Conservation (phyloP, 37 sponge, comb jelly and placozoan species). For the Bolinopsis microptera region DNA sequence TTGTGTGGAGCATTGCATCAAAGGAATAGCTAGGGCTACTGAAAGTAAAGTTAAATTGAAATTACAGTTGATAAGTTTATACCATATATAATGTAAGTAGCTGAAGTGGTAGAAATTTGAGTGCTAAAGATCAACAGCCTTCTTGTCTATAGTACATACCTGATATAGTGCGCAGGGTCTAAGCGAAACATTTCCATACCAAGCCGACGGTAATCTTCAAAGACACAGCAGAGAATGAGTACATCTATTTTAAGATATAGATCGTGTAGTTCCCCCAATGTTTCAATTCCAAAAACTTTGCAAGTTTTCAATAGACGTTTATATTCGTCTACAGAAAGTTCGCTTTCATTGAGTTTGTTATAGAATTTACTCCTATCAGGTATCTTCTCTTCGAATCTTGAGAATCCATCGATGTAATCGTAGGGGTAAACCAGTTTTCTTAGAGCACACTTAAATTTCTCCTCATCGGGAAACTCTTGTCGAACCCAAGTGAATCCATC, state of each 20-base stretch:
- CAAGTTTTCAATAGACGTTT: neutral
- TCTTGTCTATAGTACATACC: neutral
- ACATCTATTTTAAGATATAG: slow-evolving; percentile 41
- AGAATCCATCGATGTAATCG: slow-evolving; percentile 25
- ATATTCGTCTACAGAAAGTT: slow-evolving; percentile 32
- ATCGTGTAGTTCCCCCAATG: neutral
- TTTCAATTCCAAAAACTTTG: neutral
- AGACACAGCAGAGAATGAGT: neutral
- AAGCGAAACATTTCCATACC: slow-evolving; percentile 29
- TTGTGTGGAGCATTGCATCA: too few species aligned
- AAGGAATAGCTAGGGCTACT: neutral
- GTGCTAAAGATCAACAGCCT: neutral
- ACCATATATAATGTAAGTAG: neutral
- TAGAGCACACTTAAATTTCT: neutral
- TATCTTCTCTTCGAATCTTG: neutral
- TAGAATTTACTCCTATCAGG: neutral
- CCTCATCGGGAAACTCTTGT: neutral
- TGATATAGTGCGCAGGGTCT: slow-evolving; percentile 1
- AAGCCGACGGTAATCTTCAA: neutral
- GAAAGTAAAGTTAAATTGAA: too few species aligned
- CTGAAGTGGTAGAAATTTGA: neutral
- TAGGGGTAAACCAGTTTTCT: slow-evolving; percentile 1
- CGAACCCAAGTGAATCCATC: neutral
- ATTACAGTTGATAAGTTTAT: too few species aligned
- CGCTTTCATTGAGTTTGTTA: slow-evolving; percentile 17